phyloP scores from a whole-genome alignment of 2,797 vertebrate species.

The Oreonectes daqikongensis region DNA sequence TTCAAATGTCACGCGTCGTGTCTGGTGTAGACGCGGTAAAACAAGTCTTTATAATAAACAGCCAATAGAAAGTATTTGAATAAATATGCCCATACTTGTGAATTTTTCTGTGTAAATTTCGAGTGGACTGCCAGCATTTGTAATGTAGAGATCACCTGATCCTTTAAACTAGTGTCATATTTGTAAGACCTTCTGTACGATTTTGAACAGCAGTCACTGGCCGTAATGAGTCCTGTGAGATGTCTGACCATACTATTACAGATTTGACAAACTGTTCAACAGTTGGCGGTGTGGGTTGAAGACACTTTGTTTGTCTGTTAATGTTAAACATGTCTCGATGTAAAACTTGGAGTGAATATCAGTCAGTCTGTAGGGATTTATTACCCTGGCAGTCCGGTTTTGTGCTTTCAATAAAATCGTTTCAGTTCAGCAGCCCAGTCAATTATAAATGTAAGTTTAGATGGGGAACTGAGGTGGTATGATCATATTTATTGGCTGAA shows the following conservation, averaged over 20 bases:
- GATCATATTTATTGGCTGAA: not conserved
- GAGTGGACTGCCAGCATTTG: too few relatives aligned
- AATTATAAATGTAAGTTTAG: not conserved
- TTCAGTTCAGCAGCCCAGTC: not conserved
- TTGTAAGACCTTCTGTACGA: not conserved
- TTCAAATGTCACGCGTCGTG: too few relatives aligned
- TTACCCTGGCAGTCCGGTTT: not conserved
- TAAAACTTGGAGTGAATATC: not conserved
- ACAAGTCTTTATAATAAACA: too few relatives aligned
- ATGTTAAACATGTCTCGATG: not conserved
- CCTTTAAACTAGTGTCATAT: not conserved
- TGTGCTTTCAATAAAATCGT: not conserved
- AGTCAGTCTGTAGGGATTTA: not conserved
- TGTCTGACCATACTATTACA: not conserved
- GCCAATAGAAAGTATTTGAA: too few relatives aligned
- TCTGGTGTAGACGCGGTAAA: too few relatives aligned
- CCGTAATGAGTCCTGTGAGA: not conserved
- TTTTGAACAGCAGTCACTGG: not conserved
- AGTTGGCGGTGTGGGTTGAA: conserved; percentile 13
- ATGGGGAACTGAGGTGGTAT: not conserved
- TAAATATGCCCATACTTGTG: too few relatives aligned
- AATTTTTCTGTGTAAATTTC: too few relatives aligned
- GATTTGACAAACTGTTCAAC: conserved; percentile 15
- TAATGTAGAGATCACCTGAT: not conserved
- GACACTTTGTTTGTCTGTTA: not conserved